Evolutionary conservation across 1,140 invertebrate genomes (phyloP), one percentile per base, ranked within the genome.

Genomic region (Macrobrachium nipponense): DNA sequence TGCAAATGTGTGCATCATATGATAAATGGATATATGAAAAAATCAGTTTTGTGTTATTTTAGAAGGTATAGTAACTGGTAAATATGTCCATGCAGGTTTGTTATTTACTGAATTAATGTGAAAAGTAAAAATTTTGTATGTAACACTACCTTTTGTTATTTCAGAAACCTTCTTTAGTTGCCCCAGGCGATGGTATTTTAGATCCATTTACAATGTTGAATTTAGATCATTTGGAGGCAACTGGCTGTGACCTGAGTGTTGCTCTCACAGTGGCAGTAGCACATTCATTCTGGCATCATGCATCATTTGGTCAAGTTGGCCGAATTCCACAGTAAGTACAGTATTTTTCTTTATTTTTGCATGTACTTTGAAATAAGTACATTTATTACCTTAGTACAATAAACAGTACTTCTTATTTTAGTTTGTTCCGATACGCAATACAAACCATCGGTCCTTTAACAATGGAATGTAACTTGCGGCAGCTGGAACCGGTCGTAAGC

Each of bases 281-380:
- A 51, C 93, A 93, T 90, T 90, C 92, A n/a, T 90, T 93, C 11
- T 93, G 92, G 92, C 92, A 93, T 78, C 93, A 93, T 90, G 92
- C 92, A 15, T 91, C 91, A 70, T 91, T 93, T 80, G 92, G 92
- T 14, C 93, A 93, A 82, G 82, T 89, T 61, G 85, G 86, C 7
- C 68, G 84, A 18, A 89, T 89, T 44, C 88, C 88, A 0, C 85
- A 87, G 82, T 87, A 61, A 87, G 86, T 87, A 12, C 7, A 8
- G 77, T 79, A 12, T 17, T 20, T 44, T 61, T 58, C 12, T 8
- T 64, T 12, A 27, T 23, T 23, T 59, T 20, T 68, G 17, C 20
- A 20, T 64, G 51, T 12, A 2, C 12, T 23, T 70, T 70, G 0
- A 6, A 36, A 36, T 2, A 36, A 36, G 4, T 2, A 36, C 27